Base-by-base conservation (phyloP, 2,113 vertebrate species). In the Ceyx melanurus region DNA sequence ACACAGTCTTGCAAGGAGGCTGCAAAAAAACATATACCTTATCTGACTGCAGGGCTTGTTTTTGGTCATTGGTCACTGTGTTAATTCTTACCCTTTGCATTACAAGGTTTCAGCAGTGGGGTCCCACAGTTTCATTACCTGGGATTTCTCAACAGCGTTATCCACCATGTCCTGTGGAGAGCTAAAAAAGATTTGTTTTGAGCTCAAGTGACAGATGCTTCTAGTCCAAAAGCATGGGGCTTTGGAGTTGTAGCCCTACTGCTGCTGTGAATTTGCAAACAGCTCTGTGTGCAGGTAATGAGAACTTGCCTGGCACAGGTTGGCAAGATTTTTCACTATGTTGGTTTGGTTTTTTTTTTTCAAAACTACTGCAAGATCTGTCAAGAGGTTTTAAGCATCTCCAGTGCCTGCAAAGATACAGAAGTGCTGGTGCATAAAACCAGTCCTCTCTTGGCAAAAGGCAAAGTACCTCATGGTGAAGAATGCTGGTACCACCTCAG, bases 181-280 rank as follows among this genome's bases (percentile, higher is more conserved):
- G 61, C 70, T 53, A 61, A 54, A 68, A n/a, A 71, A 88, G 81
- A 90, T 88, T 73, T 86, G 62, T 83, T 81, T 20, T 75, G 82
- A 86, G 77, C 73, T 72, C 62, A 58, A 76, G 74, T 31, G 82
- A 86, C 86, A 91, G 86, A 91, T 73, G 81, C 62, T 85, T 43
- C 90, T 9, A 33, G 40, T 66, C 66, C 74, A 76, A 80, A 91
- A 51, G 26, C 31, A 11, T 2, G 21, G 51, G 48, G 77, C 51
- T 88, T 70, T 57, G 54, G 77, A 92, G 77, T 25, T 58, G 86
- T 28, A 78, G 80, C 58, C 86, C 54, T 45, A 2, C 6, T 40
- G 73, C 83, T 54, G 80, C 66, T 82, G 70, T 23, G 70, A 42
- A 82, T 89, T n/a, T 93, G 86, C 86, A 92, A 92, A 92, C 18